Conservation (phyloP, 2,797 vertebrate genomes). For the Galagoides demidoff region DNA sequence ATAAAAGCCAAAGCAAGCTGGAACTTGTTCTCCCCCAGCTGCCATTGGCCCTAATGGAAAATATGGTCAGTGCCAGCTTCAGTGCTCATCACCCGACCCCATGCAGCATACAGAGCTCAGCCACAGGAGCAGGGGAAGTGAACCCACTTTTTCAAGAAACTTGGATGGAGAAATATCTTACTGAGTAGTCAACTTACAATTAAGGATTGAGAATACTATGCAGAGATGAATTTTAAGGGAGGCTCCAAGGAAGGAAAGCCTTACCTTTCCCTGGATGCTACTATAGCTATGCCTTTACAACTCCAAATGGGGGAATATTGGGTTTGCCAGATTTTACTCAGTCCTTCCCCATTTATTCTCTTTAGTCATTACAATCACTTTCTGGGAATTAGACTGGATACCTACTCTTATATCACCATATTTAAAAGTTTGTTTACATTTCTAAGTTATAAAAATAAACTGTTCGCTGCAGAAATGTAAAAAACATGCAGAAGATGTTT, state of each 20-base stretch:
- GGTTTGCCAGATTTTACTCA: neutral
- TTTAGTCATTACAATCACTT: neutral
- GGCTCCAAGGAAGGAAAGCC: neutral
- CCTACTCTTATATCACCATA: neutral
- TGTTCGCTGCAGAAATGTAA: neutral
- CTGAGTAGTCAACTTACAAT: neutral
- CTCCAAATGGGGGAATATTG: neutral
- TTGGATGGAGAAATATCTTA: neutral
- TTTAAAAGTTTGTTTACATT: constrained; percentile 4
- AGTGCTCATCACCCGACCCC: neutral
- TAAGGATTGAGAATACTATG: neutral
- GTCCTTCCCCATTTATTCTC: neutral
- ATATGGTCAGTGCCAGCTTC: neutral
- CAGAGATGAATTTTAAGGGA: neutral
- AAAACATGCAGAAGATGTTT: neutral
- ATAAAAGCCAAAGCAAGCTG: too few species aligned
- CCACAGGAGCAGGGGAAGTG: neutral
- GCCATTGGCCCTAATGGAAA: neutral
- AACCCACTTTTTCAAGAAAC: neutral
- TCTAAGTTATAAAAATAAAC: constrained; percentile 3
- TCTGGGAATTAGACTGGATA: neutral
- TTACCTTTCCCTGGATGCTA: neutral
- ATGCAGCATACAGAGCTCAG: neutral
- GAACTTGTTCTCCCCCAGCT: neutral
- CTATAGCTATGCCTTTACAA: neutral